Conservation (phyloP, 2,888 invertebrate genomes). For the Camptogramma bilineatum region DNA sequence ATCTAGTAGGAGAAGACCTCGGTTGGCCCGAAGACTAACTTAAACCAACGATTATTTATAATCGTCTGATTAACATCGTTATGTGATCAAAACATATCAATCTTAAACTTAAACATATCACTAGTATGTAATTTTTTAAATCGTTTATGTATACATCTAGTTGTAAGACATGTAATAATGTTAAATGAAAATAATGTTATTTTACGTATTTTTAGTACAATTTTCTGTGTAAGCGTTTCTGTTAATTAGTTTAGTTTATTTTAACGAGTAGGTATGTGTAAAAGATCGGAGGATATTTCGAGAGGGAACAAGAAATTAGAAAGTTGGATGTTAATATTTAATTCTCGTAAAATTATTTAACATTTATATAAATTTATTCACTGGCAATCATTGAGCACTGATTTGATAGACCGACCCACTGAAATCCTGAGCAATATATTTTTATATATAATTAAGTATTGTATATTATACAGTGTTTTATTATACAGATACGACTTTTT, state of each 20-base stretch:
- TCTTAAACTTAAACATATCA: constrained; percentile 73
- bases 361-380: constrained; percentile 49
- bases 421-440: constrained; percentile 84
- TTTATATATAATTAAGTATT: constrained; percentile 83
- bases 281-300: constrained; percentile 39
- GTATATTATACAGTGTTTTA: constrained; percentile 76
- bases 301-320: constrained; percentile 47
- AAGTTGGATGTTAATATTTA: constrained; percentile 44
- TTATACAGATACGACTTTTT: constrained; percentile 77
- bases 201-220: constrained; percentile 47
- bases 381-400: constrained; percentile 71
- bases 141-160: constrained; percentile 82
- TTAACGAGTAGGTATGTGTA: constrained; percentile 37
- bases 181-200: constrained; percentile 65
- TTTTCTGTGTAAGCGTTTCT: constrained; percentile 39
- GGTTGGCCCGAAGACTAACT: constrained; percentile 95
- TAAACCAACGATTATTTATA: constrained; percentile 23
- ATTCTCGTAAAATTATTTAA: constrained; percentile 40
- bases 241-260: constrained; percentile 39
- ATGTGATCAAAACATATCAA: constrained; percentile 74
- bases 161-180: constrained; percentile 64
- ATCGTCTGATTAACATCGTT: constrained; percentile 46
- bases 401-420: constrained; percentile 80
- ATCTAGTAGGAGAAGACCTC: constrained; percentile 95
- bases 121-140: constrained; percentile 76